phyloP scores from a whole-genome alignment of 2,888 invertebrate genomes.

The Stenchaetothrips biformis region DNA sequence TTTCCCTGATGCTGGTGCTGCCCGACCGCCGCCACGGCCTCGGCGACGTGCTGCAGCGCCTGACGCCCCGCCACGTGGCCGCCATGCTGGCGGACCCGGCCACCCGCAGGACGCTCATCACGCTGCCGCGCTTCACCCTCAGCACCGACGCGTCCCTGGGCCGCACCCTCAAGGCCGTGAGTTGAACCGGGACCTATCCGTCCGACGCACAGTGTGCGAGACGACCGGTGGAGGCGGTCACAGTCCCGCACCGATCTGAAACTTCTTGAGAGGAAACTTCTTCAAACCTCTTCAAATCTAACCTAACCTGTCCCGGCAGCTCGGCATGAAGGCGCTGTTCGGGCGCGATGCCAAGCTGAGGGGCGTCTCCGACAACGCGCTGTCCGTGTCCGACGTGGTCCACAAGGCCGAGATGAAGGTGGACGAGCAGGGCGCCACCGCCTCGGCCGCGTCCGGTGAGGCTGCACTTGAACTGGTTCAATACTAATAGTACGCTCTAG shows the following conservation, averaged over 20 bases:
- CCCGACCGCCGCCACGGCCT: constrained; percentile 45
- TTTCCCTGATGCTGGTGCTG: constrained; percentile 50
- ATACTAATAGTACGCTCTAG: no score
- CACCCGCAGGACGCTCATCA: constrained; percentile 44
- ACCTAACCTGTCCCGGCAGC: constrained; percentile 42
- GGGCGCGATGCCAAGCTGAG: constrained; percentile 45
- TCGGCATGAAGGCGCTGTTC: constrained; percentile 50
- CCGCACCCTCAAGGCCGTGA: constrained; percentile 46
- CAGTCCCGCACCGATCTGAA: no score
- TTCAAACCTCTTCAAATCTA: background rate
- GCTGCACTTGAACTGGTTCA: background rate
- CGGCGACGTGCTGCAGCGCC: constrained; percentile 41
- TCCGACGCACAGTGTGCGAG: no score
- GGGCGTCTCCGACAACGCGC: constrained; percentile 43
- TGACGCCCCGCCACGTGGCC: constrained; percentile 44
- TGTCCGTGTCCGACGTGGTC: constrained; percentile 48
- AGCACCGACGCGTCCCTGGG: constrained; percentile 46
- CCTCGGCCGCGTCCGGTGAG: constrained; percentile 47
- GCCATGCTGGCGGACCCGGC: constrained; percentile 37
- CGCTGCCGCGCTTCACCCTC: constrained; percentile 50
- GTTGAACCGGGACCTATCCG: no score
- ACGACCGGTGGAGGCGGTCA: no score
- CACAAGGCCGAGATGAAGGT: constrained; percentile 53
- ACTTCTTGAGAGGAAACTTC: no score
- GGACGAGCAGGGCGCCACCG: constrained; percentile 52